A percentile compares a stretch with the other conserved stretches of the same genome.
Conservation (phyloP, 2,888 invertebrate genomes). For the Drosophila histrio region DNA sequence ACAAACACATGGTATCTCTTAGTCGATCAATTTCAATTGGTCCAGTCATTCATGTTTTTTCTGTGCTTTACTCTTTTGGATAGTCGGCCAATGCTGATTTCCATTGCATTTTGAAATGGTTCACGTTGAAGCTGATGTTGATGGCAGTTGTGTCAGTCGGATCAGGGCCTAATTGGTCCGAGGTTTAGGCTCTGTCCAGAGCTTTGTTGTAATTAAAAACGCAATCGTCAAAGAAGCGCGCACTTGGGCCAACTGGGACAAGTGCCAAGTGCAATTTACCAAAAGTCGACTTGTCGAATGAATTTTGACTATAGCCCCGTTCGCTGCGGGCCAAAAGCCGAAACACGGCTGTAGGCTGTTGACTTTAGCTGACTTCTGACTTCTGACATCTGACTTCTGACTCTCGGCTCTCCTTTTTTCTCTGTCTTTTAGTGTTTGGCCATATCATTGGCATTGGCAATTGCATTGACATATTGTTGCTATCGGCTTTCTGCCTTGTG, state of each 20-base stretch:
- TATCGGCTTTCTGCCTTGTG: conserved; percentile 55
- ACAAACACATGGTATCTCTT: background rate
- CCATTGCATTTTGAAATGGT: conserved; percentile 13
- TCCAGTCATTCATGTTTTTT: background rate
- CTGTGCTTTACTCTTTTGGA: background rate
- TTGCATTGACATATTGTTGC: conserved; percentile 77
- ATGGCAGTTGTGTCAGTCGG: conserved; percentile 33
- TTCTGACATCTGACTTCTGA: background rate
- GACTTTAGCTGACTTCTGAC: background rate
- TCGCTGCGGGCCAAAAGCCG: conserved; percentile 11
- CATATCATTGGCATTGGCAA: conserved; percentile 62
- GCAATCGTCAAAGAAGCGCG: conserved; percentile 53
- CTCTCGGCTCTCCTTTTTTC: background rate
- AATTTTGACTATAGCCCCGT: conserved; percentile 45
- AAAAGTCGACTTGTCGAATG: conserved; percentile 51
- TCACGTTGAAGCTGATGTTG: conserved; percentile 9
- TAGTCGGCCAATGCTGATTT: conserved; percentile 5
- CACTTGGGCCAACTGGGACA: conserved; percentile 13
- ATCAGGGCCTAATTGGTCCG: conserved; percentile 51
- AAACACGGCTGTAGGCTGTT: background rate
- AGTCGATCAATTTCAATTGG: background rate
- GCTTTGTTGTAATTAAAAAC: conserved; percentile 68
- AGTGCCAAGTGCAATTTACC: conserved; percentile 28
- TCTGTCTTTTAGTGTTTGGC: background rate
- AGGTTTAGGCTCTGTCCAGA: conserved; percentile 43